A percentile compares a stretch with the other conserved stretches of the same genome.
Conservation (phyloP, 2,113 vertebrate species). For the Elgaria multicarinata region DNA sequence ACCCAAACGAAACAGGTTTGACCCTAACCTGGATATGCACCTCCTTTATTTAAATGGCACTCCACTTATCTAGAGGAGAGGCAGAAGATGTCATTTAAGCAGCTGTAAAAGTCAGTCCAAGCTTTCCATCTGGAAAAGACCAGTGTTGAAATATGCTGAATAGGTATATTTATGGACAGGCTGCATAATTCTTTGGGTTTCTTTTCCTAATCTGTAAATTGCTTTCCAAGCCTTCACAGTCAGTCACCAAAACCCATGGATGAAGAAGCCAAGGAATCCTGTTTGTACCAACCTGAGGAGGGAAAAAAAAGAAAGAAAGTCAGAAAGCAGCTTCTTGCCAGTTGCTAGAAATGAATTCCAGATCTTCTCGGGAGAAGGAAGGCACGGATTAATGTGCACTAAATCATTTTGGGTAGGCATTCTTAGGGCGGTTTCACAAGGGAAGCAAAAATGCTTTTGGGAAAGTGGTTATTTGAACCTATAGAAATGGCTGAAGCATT, state of each 20-base stretch:
- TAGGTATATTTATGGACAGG: constrained; percentile 25
- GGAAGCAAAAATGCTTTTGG: constrained; percentile 20
- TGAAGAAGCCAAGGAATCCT: constrained; percentile 74
- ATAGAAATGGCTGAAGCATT: neutral
- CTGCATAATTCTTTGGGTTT: neutral
- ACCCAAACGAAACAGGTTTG: constrained; percentile 22
- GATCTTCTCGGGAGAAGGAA: constrained; percentile 68
- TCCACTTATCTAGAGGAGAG: constrained; percentile 38
- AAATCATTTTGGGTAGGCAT: constrained; percentile 17
- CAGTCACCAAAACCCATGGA: constrained; percentile 57
- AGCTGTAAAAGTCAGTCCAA: constrained; percentile 43
- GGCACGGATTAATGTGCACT: constrained; percentile 32
- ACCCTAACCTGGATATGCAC: neutral
- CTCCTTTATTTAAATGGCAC: constrained; percentile 41
- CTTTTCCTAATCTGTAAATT: constrained; percentile 39
- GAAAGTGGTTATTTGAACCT: neutral
- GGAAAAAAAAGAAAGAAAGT: neutral
- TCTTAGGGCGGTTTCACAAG: neutral
- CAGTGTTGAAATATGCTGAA: constrained; percentile 5
- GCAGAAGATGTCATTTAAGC: constrained; percentile 10
- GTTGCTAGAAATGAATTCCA: constrained; percentile 75
- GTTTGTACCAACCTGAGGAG: constrained; percentile 67
- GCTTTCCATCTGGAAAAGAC: constrained; percentile 51
- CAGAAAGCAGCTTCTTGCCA: constrained; percentile 54
- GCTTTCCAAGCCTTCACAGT: constrained; percentile 31